Percentiles rank a stretch among this genome's conserved stretches.
phyloP scores from a whole-genome alignment of 2,797 vertebrate species.

The Rachycentron canadum region DNA sequence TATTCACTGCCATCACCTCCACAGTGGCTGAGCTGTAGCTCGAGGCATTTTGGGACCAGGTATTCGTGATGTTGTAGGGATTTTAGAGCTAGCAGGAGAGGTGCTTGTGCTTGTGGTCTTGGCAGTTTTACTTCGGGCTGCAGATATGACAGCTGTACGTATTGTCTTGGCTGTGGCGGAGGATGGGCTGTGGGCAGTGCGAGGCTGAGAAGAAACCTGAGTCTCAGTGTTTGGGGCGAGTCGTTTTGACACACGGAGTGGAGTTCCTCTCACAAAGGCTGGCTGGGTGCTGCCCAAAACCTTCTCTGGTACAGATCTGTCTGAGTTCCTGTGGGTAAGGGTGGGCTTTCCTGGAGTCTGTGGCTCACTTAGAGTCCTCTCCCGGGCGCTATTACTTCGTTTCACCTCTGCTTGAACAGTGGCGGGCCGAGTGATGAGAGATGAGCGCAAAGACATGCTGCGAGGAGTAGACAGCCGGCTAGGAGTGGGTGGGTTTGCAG shows the following conservation, averaged over 20 bases:
- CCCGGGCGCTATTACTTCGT: conserved; percentile 71
- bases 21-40: conserved; percentile 77
- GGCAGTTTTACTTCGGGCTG: conserved; percentile 79
- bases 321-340: conserved; percentile 60
- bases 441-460: conserved; percentile 69
- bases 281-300: conserved; percentile 49
- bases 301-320: conserved; percentile 75
- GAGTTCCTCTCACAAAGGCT: conserved; percentile 77
- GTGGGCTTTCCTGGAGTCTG: conserved; percentile 57
- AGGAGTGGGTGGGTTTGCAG: conserved; percentile 51
- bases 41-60: conserved; percentile 80
- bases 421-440: conserved; percentile 52
- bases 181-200: conserved; percentile 72
- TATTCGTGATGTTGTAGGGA: conserved; percentile 70
- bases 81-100: conserved; percentile 69
- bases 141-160: conserved; percentile 83
- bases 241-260: conserved; percentile 83
- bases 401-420: conserved; percentile 71
- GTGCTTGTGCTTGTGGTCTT: conserved; percentile 68
- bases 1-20: conserved; percentile 78
- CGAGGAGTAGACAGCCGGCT: conserved; percentile 64
- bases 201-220: conserved; percentile 61
- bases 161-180: conserved; percentile 84
- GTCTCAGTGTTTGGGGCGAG: conserved; percentile 81
- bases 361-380: conserved; percentile 61